phyloP scores from a whole-genome alignment of 2,797 vertebrate species.

The Enteromius viviparus region DNA sequence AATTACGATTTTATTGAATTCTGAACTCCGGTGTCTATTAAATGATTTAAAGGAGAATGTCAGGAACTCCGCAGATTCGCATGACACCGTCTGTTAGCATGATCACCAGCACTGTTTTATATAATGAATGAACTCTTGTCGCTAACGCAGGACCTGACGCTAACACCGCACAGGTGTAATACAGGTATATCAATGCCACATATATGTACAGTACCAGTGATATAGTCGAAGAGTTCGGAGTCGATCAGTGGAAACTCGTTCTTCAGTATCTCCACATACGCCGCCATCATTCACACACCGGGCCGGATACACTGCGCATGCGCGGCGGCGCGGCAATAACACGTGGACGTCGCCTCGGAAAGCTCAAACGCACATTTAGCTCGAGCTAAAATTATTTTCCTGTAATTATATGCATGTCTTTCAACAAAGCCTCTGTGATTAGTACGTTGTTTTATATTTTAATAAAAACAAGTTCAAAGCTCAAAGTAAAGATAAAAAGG shows the following conservation, averaged over 20 bases:
- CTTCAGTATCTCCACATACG: conserved; percentile 92
- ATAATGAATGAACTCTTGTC: background rate
- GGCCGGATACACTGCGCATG: conserved; percentile 45
- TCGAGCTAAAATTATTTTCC: too few species aligned
- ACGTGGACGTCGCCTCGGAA: background rate
- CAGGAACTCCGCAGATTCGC: background rate
- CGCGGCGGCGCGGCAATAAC: conserved; percentile 23
- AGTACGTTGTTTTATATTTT: too few species aligned
- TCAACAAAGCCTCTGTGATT: too few species aligned
- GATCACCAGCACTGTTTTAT: background rate
- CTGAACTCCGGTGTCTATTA: background rate
- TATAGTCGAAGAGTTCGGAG: conserved; percentile 91
- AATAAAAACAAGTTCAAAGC: background rate
- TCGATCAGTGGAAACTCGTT: conserved; percentile 96
- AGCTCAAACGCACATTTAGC: too few species aligned
- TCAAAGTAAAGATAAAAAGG: too few species aligned
- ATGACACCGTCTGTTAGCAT: background rate
- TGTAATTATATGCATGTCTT: too few species aligned
- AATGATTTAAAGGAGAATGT: background rate
- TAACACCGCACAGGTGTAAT: background rate
- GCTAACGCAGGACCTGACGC: background rate
- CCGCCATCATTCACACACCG: conserved; percentile 84
- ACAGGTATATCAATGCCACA: background rate
- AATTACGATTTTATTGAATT: background rate
- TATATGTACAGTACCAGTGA: conserved; percentile 83